phyloP scores from a whole-genome alignment of 2,797 vertebrate genomes.

The Xiphophorus birchmanni region DNA sequence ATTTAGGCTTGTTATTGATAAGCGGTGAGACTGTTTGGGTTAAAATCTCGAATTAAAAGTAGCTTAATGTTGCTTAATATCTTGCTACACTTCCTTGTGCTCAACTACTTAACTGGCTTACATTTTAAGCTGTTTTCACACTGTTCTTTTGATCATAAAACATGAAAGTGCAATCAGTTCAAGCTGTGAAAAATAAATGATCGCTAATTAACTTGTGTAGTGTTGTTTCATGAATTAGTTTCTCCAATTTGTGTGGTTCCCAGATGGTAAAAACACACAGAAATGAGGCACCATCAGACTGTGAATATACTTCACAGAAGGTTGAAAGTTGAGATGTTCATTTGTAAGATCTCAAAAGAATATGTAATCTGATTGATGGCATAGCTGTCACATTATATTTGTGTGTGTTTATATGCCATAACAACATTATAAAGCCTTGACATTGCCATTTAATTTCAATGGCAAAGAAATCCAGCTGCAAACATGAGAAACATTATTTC shows the following conservation, averaged over 20 bases:
- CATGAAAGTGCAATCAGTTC: not conserved
- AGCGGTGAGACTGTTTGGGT: not conserved
- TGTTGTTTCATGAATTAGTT: not conserved
- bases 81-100: not conserved
- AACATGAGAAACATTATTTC: slow-evolving; percentile 34
- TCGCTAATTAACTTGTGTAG: slow-evolving; percentile 1
- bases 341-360: not conserved
- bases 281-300: not conserved
- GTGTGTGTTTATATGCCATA: not conserved
- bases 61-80: not conserved
- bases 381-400: not conserved
- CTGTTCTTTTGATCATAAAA: slow-evolving; percentile 4
- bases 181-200: slow-evolving; percentile 10
- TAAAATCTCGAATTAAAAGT: not conserved
- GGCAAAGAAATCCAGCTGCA: slow-evolving; percentile 13
- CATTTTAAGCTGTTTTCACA: slow-evolving; percentile 18
- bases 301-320: not conserved
- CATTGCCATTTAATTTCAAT: slow-evolving; percentile 22
- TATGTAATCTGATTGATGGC: slow-evolving; percentile 1
- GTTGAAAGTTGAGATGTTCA: not conserved
- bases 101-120: slow-evolving; percentile 4
- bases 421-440: not conserved
- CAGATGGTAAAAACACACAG: slow-evolving; percentile 1
- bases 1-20: not conserved
- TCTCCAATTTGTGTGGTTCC: slow-evolving; percentile 7